Base-by-base conservation (phyloP, 2,797 vertebrate genomes). In the Podargus strigoides region DNA sequence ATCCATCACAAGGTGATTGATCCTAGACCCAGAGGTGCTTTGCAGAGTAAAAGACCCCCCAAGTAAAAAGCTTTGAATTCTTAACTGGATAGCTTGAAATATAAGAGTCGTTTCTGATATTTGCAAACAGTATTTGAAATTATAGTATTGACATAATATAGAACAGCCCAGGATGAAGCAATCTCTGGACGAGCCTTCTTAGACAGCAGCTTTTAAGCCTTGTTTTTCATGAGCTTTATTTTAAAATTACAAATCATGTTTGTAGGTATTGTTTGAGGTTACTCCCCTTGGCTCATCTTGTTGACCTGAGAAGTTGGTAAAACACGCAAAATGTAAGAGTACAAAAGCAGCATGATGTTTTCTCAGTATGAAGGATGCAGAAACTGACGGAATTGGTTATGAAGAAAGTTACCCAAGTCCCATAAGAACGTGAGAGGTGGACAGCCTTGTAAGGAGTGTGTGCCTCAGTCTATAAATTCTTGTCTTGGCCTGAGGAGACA, bases 1-100 rank as follows among this genome's bases (percentile, higher is more conserved):
- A 80, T 91, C 92, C 92, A 90, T 95, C 96, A 93, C 30, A 50
- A 55, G 19, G 37, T 90, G 95, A 97, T 76, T 90, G 95, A 93
- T 93, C 64, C 14, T 15, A 30, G 39, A 74, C 64, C 80, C 79
- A 52, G 24, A 73, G 55, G 55, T 36, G 82, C 72, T 39, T 52
- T n/a, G 64, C 13, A 59, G 46, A 76, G 47, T 59, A 30, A 75
- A 81, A 77, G 55, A 47, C 39, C 23, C 55, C 80, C 34, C 36
- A 42, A 22, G 36, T 74, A 22, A 58, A 70, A 70, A 42, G 39
- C 6, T 21, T 46, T 68, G 30, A 60, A 49, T 81, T 94, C 67
- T 94, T 81, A 42, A 46, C 44, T 73, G 58, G 44, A 20, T 27
- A 56, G 41, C 53, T 70, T 80, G 34, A 46, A 93, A 80, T 4